Evolutionary conservation across 2,797 vertebrate genomes (phyloP).

Genomic region (Chelidonichthys spinosus): DNA sequence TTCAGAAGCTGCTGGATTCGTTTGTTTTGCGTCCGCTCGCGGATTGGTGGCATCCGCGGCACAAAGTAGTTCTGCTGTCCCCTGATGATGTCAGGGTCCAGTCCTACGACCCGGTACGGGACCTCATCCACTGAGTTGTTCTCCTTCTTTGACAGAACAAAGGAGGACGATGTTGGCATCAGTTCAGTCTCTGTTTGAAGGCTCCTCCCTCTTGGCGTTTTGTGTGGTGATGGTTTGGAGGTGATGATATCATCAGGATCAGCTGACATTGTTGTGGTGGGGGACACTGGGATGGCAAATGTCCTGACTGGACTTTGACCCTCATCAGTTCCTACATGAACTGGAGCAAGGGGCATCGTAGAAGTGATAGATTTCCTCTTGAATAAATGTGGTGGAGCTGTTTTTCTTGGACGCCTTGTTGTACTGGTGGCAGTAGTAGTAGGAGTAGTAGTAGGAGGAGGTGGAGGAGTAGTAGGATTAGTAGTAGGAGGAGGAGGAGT

Average conservation of each 20-base stretch:
- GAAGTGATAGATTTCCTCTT: conserved; percentile 22
- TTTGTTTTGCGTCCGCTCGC: conserved; percentile 93
- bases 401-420: conserved; percentile 20
- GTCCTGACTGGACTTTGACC: not conserved
- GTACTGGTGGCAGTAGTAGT: not conserved
- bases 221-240: not conserved
- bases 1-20: conserved; percentile 94
- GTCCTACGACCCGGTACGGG: conserved; percentile 83
- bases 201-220: not conserved
- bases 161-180: conserved; percentile 44
- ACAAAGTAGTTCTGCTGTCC: conserved; percentile 89
- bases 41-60: conserved; percentile 77
- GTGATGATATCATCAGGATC: conserved; percentile 32
- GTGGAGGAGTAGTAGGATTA: no score
- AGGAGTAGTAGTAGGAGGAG: not conserved
- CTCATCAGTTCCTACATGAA: not conserved
- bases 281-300: conserved; percentile 9
- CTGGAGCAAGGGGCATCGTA: not conserved
- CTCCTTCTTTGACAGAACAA: conserved; percentile 77
- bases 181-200: conserved; percentile 23
- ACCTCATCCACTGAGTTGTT: conserved; percentile 87
- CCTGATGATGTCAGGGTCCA: conserved; percentile 80
- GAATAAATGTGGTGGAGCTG: conserved; percentile 38
- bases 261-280: conserved; percentile 6
- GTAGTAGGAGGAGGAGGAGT: not conserved